phyloP scores from a whole-genome alignment of 2,113 vertebrate genomes.

The Carollia perspicillata region DNA sequence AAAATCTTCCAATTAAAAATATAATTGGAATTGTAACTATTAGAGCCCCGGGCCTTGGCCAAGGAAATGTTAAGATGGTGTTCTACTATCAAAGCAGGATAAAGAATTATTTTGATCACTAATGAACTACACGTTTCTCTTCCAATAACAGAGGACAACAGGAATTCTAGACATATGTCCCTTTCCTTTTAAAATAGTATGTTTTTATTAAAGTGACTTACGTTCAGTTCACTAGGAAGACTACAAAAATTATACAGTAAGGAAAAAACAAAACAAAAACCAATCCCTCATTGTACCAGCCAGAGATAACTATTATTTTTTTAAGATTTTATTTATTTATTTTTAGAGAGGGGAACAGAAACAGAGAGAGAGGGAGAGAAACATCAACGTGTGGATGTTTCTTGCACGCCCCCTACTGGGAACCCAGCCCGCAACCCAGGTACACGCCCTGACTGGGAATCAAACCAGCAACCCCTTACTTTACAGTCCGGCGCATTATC shows the following conservation, averaged over 20 bases:
- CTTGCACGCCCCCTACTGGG: no score
- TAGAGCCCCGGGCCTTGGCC: not conserved
- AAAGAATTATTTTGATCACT: no score
- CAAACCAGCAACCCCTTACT: no score
- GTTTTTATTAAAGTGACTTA: not conserved
- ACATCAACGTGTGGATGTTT: no score
- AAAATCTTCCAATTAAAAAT: not conserved
- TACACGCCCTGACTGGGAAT: no score
- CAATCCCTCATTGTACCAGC: not conserved
- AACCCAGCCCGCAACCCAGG: no score
- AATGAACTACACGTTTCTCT: not conserved
- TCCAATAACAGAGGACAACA: not conserved
- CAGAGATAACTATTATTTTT: not conserved
- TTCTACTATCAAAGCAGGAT: not conserved
- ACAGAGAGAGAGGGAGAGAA: no score
- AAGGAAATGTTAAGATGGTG: not conserved
- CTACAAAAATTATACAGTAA: not conserved
- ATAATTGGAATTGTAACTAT: not conserved
- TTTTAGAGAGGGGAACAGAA: no score
- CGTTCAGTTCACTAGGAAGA: not conserved
- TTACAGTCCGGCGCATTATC: no score
- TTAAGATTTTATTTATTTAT: no score
- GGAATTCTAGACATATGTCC: fast-evolving
- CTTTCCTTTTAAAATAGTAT: not conserved
- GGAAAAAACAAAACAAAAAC: not conserved